Evolutionary conservation across 2,797 vertebrate species (phyloP).

Genomic region (Smutsia gigantea): DNA sequence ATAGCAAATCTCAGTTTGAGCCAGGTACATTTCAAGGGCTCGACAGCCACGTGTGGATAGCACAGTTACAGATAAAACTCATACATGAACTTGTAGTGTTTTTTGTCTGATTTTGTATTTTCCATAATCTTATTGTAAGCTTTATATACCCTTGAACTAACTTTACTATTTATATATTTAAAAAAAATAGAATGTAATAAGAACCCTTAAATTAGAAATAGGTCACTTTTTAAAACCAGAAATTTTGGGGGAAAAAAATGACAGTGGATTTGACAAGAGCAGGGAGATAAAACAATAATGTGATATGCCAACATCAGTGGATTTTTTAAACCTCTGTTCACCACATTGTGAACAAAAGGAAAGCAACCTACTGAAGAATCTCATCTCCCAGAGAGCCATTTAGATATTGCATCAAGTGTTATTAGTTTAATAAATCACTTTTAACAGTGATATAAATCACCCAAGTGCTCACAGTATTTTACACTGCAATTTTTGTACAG

Average conservation of each 20-base stretch:
- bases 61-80: background rate
- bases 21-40: background rate
- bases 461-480: background rate
- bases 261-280: background rate
- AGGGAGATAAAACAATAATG: background rate
- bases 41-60: background rate
- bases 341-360: background rate
- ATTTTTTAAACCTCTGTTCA: background rate
- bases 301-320: background rate
- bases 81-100: background rate
- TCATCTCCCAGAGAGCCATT: background rate
- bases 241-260: background rate
- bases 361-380: background rate
- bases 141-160: slow-evolving; percentile 3
- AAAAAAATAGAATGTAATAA: background rate
- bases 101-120: slow-evolving; percentile 40
- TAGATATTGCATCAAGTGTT: background rate
- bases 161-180: slow-evolving; percentile 9
- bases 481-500: background rate
- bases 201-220: background rate
- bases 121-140: background rate
- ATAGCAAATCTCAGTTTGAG: background rate
- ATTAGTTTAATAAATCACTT: background rate
- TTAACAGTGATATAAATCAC: background rate
- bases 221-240: background rate